These are phyloP conservation scores for Drosophila kohkoa DNA, from an alignment of 1,140 invertebrate species.

Conservation along the genomic window DNA sequence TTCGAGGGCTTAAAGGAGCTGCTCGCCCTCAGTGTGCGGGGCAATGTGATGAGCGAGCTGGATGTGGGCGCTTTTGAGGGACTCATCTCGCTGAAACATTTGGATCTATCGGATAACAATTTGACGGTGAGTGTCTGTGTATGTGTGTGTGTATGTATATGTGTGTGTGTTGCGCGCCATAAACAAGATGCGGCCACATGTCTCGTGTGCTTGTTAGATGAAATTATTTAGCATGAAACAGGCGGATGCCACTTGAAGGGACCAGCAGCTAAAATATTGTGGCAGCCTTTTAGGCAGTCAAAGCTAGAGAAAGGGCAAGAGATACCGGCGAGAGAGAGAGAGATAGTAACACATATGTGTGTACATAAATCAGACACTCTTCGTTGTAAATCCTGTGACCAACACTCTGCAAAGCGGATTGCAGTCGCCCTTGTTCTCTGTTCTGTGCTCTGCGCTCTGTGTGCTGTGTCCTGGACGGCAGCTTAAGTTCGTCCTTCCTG, in stretches of 20 bases:
- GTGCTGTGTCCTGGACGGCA: slow-evolving; percentile 20
- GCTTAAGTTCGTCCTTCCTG: slow-evolving; percentile 68
- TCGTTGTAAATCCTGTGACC: slow-evolving; percentile 71
- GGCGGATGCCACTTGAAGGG: background rate
- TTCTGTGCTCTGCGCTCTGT: background rate
- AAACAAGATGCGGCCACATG: slow-evolving; percentile 27
- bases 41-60: slow-evolving; percentile 90
- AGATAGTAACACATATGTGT: background rate
- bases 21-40: slow-evolving; percentile 88
- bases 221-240: slow-evolving; percentile 49
- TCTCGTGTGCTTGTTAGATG: slow-evolving; percentile 40
- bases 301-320: slow-evolving; percentile 1
- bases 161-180: background rate
- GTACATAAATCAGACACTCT: slow-evolving; percentile 74
- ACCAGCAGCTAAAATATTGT: slow-evolving; percentile 36
- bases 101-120: slow-evolving; percentile 93
- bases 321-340: background rate
- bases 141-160: too few species aligned
- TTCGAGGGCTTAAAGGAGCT: slow-evolving; percentile 89
- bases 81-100: slow-evolving; percentile 88
- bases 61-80: slow-evolving; percentile 89
- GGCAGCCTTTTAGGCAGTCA: slow-evolving; percentile 27
- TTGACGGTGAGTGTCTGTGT: slow-evolving; percentile 86
- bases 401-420: slow-evolving; percentile 78
- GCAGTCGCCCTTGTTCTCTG: slow-evolving; percentile 23